These are phyloP conservation scores for Chrysotoxum bicinctum DNA, from an alignment of 2,888 invertebrate species.

Conservation along the genomic window DNA sequence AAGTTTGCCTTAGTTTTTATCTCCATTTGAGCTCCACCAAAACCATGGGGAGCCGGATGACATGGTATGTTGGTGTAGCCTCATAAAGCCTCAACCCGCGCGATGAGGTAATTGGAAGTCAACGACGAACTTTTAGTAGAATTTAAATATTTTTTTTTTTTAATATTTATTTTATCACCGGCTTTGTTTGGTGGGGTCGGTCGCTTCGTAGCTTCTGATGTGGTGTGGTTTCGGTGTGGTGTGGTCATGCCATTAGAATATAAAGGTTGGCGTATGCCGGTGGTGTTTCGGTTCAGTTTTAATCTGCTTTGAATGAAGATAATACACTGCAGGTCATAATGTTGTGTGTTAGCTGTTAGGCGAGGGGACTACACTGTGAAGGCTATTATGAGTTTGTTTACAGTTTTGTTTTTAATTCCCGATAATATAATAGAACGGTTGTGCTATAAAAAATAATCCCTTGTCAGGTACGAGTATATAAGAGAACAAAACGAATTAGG, in stretches of 20 bases:
- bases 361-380: conserved; percentile 47
- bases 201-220: conserved; percentile 35
- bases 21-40: conserved; percentile 36
- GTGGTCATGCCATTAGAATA: conserved; percentile 62
- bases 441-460: conserved; percentile 14
- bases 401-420: conserved; percentile 65
- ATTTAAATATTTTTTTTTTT: conserved; percentile 54
- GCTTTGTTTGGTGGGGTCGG: conserved; percentile 52
- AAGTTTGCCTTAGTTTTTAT: conserved; percentile 60
- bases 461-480: conserved; percentile 21
- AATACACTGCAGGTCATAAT: conserved; percentile 45
- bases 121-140: conserved; percentile 56
- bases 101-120: conserved; percentile 63
- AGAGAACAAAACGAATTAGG: conserved; percentile 12
- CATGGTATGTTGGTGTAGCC: conserved; percentile 38
- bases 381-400: conserved; percentile 68
- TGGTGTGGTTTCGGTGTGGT: conserved; percentile 42
- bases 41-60: conserved; percentile 65
- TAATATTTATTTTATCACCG: conserved; percentile 60
- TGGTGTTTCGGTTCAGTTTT: conserved; percentile 54
- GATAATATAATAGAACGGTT: conserved; percentile 35
- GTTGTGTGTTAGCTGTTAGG: conserved; percentile 32
- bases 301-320: conserved; percentile 68
- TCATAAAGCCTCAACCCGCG: conserved; percentile 15
- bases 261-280: conserved; percentile 65